Base-by-base conservation (phyloP, 2,888 invertebrate species). In the Lepidonotus clava region DNA sequence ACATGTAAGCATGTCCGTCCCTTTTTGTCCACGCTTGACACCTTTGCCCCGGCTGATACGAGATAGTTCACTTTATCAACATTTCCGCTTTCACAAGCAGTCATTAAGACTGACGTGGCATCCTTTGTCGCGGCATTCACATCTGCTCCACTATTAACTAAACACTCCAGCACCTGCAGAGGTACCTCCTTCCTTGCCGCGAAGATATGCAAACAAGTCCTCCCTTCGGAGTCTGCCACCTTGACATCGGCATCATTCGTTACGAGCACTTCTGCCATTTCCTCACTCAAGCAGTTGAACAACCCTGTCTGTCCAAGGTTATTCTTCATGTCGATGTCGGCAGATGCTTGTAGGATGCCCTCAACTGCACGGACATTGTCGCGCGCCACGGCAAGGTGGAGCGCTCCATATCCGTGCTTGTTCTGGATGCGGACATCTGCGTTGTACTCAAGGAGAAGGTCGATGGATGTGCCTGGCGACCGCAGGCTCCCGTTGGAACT, bases 351-450 rank as follows among this genome's bases (percentile, higher is more conserved):
- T 18, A 80, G 32, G 18, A 80, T 80, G 28, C 41, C 80, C 46
- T 80, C 80, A 8, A 46, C 46, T 18, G 80, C 80, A 28, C 11
- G 41, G 18, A 80, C 51, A 32, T 88, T 86, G 38, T 77, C 32
- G 18, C 32, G 28, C 21, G 41, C n/a, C 1, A 83, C 84, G 5
- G 87, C 87, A 1, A 77, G 41, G 38, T 87, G 87, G 5, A 84
- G 38, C 32, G 87, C 32, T 11, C 56, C 38, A 18, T 46, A n/a
- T 0, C 80, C 71, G 21, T 32, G 5, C 4, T 46, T 41, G 77
- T 87, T 87, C 67, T 34, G 4, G 4, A 46, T 14, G 18, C 77
- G 36, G 14, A 83, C 67, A 34, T 85, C 86, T 21, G 87, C 67
- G 21, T 67, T 28, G 40, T 66, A 36, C 14, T 83, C 85, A 36